These are phyloP conservation scores for Palloptera scutellata DNA, from an alignment of 2,888 invertebrate genomes.

Conservation along the genomic window DNA sequence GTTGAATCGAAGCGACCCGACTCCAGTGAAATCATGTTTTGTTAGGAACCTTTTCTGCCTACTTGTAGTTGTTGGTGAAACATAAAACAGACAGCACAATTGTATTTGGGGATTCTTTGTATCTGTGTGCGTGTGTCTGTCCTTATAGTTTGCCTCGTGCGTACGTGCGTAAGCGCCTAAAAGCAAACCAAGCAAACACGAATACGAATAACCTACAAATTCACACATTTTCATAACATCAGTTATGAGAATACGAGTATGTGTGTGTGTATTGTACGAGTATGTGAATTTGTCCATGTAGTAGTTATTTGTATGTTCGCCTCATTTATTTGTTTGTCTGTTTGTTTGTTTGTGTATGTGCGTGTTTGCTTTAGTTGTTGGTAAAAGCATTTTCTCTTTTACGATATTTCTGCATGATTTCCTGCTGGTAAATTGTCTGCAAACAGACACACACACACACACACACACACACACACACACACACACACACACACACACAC, in stretches of 20 bases:
- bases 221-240: not conserved
- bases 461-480: not conserved
- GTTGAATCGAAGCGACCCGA: too few species aligned
- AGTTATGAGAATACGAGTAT: not conserved
- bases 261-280: not conserved
- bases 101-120: too few species aligned
- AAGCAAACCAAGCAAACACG: not conserved
- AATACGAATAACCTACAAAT: too few species aligned
- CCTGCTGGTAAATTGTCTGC: not conserved
- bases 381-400: constrained; percentile 8
- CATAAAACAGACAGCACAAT: too few species aligned
- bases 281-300: not conserved
- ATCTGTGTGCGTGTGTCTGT: too few species aligned
- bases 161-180: constrained; percentile 11
- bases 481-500: not conserved
- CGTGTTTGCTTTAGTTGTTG: constrained; percentile 2
- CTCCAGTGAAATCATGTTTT: too few species aligned
- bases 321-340: not conserved
- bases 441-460: not conserved
- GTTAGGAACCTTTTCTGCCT: too few species aligned
- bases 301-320: too few species aligned
- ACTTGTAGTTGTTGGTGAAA: too few species aligned
- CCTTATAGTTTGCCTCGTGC: too few species aligned
- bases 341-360: not conserved
- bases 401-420: not conserved